Evolutionary conservation across 2,113 vertebrate species (phyloP), one percentile per base, ranked within the genome.

Genomic region (Lota lota): DNA sequence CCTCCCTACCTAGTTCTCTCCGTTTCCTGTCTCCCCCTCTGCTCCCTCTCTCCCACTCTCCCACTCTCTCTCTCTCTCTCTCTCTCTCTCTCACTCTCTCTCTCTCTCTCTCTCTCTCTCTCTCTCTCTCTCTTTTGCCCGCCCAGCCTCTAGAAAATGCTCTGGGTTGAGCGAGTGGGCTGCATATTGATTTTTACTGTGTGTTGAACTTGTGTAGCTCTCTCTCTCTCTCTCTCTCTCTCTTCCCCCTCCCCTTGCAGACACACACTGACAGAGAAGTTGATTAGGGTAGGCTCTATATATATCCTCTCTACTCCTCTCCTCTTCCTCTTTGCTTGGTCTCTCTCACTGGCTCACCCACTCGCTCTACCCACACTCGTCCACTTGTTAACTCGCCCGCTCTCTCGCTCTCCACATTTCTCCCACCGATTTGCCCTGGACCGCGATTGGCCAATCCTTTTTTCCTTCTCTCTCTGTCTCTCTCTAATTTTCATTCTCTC

Each of bases 241-340:
- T 78, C 80, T 71, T 12, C 18, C 53, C 53, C 18, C 53, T 54
- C 53, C 86, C 86, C 84, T 75, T 86, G 85, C 81, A 86, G 81
- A 88, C 88, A 84, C 81, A 82, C 78, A 78, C 84, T 77, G 89
- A 83, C 80, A 81, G 79, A 87, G 81, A 87, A 89, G 86, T 90
- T 90, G 89, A 89, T 89, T 89, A 90, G 88, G 74, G 79, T 80
- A 86, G 61, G 84, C 88, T 90, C 85, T 89, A 90, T 88, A 90
- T 90, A 85, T 89, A 90, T 84, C 88, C 83, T 74, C 83, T 75
- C 79, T 14, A 71, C 68, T 70, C 74, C 65, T 64, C 81, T 53
- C 59, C 61, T 70, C 22, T n/a, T 70, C 66, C 79, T 67, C 72
- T 64, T 68, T 66, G n/a, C 60, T 61, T 59, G 73, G 20, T 58